Evolutionary conservation across 2,113 vertebrate species (phyloP), one percentile per base, ranked within the genome.

Genomic region (Pipa parva): DNA sequence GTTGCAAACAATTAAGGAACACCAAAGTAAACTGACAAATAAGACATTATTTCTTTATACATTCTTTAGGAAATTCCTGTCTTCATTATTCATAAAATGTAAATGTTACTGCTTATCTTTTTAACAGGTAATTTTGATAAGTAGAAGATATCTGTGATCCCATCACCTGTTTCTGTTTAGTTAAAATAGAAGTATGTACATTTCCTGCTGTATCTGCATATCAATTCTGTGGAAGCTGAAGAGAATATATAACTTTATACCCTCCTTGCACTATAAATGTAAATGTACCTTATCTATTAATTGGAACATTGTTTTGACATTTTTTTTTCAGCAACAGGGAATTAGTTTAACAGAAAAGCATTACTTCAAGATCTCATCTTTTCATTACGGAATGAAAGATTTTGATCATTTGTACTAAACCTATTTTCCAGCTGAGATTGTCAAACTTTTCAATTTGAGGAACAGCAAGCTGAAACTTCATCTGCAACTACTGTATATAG

Each of bases 371-470:
- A 57, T 66, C 39, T 57, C 63, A 64, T 56, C 63, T 58, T 66
- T 58, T 58, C 63, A 58, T 66, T 66, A 49, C 22, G 7, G 54
- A 66, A 57, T 58, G 52, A 58, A 20, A 66, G 52, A 66, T 66
- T 66, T 29, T 42, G 52, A 66, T 58, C 54, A 39, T 28, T 33
- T 54, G 13, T 57, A 21, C 4, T 13, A 57, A 66, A 48, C 26
- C 54, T 4, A 66, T 66, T 66, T 66, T 58, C 54, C 22, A 24
- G 26, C 13, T 21, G 28, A 48, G 39, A 66, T 58, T 55, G 42
- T 36, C n/a, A 21, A 25, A 42, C 10, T 42, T 42, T 42, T 42
- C 29, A 31, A 31, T 42, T 15, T 42, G 13, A n/a, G 6, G 13
- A n/a, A 6, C 39, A 42, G 39, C 17, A 42, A 42, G 13, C n/a